A percentile compares a stretch with the other conserved stretches of the same genome.
These are phyloP conservation scores for Leptosomus discolor DNA, from an alignment of 2,113 vertebrate genomes.

Conservation along the genomic window DNA sequence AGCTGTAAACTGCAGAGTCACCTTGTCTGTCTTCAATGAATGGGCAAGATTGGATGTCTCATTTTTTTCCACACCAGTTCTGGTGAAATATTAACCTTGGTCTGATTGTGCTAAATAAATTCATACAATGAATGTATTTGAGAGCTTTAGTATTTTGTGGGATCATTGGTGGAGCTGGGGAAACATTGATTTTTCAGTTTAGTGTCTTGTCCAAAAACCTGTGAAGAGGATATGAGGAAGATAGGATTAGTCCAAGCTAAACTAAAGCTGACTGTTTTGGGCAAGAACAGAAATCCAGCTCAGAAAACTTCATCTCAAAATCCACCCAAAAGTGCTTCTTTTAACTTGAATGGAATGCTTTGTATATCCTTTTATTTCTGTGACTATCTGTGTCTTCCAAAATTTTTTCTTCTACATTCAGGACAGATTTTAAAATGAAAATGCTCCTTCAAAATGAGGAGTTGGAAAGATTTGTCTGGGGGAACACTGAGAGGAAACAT, in stretches of 20 bases:
- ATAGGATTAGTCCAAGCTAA: not conserved
- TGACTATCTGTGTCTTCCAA: not conserved
- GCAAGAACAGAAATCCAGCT: not conserved
- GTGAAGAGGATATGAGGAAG: not conserved
- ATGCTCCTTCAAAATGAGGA: not conserved
- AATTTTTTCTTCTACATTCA: not conserved
- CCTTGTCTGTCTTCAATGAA: not conserved
- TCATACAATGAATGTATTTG: not conserved
- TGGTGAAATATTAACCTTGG: not conserved
- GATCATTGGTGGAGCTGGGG: not conserved
- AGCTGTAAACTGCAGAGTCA: not conserved
- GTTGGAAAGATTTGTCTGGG: not conserved
- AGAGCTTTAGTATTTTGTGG: not conserved
- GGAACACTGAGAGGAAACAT: not conserved
- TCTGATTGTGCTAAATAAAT: not conserved
- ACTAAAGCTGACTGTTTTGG: not conserved
- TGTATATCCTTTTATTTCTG: not conserved
- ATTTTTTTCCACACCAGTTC: not conserved
- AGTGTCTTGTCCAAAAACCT: not conserved
- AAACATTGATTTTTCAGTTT: not conserved
- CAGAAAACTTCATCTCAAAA: not conserved
- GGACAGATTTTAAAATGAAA: not conserved
- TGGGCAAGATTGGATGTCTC: not conserved
- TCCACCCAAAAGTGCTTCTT: not conserved
- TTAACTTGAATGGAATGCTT: not conserved